Evolutionary conservation across 2,113 vertebrate species (phyloP).

Genomic region (Anthoscopus minutus): DNA sequence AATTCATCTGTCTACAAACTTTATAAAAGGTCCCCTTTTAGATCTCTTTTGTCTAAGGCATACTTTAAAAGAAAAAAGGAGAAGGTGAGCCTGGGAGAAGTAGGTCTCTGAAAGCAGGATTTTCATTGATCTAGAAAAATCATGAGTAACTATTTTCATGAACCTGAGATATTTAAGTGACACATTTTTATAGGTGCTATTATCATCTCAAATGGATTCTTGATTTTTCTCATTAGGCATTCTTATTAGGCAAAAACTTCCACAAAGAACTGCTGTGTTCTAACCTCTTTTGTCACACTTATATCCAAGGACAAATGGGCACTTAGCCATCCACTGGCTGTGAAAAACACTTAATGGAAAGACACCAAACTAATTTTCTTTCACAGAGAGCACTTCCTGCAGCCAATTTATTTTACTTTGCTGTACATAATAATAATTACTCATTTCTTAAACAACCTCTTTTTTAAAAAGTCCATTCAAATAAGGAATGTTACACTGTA

Average conservation of each 20-base stretch:
- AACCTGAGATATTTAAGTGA: background rate
- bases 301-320: slow-evolving; percentile 25
- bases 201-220: background rate
- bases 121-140: background rate
- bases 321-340: background rate
- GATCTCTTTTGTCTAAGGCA: background rate
- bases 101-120: background rate
- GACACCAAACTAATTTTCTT: background rate
- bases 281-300: slow-evolving; percentile 13
- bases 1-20: background rate
- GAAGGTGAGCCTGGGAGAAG: background rate
- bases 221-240: slow-evolving; percentile 1
- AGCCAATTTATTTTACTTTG: slow-evolving; percentile 2
- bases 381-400: background rate
- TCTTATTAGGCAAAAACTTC: background rate
- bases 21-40: background rate
- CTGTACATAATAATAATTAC: background rate
- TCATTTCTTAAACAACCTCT: background rate
- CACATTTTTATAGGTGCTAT: background rate
- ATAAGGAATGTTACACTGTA: background rate
- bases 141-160: background rate
- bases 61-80: background rate
- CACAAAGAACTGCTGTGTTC: background rate
- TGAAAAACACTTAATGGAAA: slow-evolving; percentile 16
- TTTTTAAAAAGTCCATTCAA: background rate